Percentiles rank a stretch among this genome's conserved stretches.
Evolutionary conservation across 1,140 invertebrate genomes (phyloP).

Genomic region (Drosophila bifasciata): DNA sequence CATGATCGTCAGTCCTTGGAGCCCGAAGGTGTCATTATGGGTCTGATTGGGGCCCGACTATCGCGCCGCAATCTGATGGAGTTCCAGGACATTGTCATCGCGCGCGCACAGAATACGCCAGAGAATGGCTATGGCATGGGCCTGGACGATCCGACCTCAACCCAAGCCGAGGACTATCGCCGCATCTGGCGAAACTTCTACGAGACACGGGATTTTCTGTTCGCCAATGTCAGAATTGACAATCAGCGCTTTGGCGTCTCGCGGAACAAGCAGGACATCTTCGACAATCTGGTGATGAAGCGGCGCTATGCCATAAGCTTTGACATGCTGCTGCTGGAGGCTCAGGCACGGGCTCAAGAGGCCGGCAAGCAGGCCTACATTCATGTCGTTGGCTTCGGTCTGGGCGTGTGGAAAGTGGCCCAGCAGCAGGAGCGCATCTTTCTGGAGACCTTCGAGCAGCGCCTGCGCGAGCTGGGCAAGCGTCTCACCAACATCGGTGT

Average conservation of each 20-base stretch:
- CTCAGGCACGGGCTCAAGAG: conserved; percentile 46
- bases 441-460: conserved; percentile 75
- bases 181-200: conserved; percentile 69
- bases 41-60: conserved; percentile 85
- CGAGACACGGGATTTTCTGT: conserved; percentile 49
- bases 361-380: conserved; percentile 60
- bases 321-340: conserved; percentile 70
- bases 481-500: conserved; percentile 60
- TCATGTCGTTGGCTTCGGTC: conserved; percentile 78
- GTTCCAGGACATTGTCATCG: conserved; percentile 86
- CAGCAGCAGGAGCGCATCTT: conserved; percentile 79
- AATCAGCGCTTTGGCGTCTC: conserved; percentile 53
- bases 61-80: conserved; percentile 85
- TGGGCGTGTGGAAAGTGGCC: conserved; percentile 77
- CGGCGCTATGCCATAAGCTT: conserved; percentile 77
- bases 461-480: conserved; percentile 56
- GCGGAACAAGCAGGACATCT: conserved; percentile 60
- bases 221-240: conserved; percentile 48
- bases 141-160: conserved; percentile 6
- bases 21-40: conserved; percentile 74
- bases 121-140: conserved; percentile 84
- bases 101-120: conserved; percentile 84
- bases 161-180: conserved; percentile 54
- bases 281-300: conserved; percentile 78
- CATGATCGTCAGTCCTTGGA: conserved; percentile 46